Conservation (phyloP, 2,113 vertebrate species). For the Tenrec ecaudatus region DNA sequence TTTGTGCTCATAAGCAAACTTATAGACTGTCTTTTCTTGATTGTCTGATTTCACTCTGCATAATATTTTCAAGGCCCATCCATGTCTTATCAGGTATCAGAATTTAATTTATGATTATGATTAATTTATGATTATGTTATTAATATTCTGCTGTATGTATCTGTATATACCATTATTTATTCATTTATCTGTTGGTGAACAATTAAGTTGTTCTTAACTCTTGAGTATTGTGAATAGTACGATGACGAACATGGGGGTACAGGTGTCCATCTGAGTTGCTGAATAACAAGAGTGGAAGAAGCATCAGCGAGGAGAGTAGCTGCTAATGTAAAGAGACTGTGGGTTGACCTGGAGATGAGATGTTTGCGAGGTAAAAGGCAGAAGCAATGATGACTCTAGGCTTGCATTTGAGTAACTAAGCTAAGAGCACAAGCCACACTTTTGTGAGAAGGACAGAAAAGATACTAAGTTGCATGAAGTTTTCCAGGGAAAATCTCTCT, state of each 20-base stretch:
- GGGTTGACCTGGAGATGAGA: not conserved
- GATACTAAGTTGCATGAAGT: not conserved
- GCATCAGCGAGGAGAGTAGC: not conserved
- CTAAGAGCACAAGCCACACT: not conserved
- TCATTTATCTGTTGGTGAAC: not conserved
- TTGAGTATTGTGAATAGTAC: not conserved
- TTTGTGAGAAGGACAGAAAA: not conserved
- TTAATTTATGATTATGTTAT: not conserved
- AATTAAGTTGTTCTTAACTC: not conserved
- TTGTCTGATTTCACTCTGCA: not conserved
- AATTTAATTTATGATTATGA: not conserved
- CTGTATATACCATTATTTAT: not conserved
- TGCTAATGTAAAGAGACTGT: not conserved
- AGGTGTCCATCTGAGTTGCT: not conserved
- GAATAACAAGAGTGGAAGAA: not conserved
- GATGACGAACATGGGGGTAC: not conserved
- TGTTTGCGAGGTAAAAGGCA: not conserved
- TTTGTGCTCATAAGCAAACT: not conserved
- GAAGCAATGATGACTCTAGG: not conserved
- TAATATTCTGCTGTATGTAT: not conserved
- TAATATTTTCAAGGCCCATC: not conserved
- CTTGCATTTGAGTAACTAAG: not conserved
- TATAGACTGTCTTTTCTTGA: not conserved
- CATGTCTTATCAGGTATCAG: not conserved
- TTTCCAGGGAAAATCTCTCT: not conserved